phyloP scores from a whole-genome alignment of 2,113 vertebrate genomes.

The Dermatemys mawii region DNA sequence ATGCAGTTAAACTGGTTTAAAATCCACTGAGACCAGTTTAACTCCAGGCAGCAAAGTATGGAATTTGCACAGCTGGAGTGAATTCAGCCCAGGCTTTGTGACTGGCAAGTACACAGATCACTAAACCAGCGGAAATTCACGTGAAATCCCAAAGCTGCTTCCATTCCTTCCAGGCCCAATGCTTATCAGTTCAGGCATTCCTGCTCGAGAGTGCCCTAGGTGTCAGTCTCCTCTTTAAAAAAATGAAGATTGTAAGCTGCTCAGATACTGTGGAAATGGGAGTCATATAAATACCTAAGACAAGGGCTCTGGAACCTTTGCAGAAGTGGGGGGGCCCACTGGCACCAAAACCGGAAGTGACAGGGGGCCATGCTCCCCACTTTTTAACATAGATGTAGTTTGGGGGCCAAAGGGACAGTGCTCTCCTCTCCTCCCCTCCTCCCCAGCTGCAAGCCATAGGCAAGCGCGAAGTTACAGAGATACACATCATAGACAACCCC shows the following conservation, averaged over 20 bases:
- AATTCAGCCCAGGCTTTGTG: not conserved
- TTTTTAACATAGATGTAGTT: not conserved
- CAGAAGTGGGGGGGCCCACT: not conserved
- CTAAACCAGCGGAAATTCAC: not conserved
- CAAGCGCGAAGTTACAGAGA: not conserved
- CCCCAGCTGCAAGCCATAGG: not conserved
- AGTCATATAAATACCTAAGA: not conserved
- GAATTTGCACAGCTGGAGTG: not conserved
- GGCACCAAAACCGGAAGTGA: too few species aligned
- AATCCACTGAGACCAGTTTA: not conserved
- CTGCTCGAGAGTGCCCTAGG: too few species aligned
- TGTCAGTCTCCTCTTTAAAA: too few species aligned
- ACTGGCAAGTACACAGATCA: not conserved
- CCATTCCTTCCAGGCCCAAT: too few species aligned
- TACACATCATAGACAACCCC: not conserved
- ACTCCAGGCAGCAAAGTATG: not conserved
- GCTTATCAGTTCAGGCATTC: not conserved
- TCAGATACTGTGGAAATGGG: not conserved
- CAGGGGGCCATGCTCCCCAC: not conserved
- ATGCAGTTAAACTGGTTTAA: not conserved
- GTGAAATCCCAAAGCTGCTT: not conserved
- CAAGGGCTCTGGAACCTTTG: not conserved
- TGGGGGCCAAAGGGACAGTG: not conserved
- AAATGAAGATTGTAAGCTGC: not conserved
- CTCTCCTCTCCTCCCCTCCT: not conserved